These are phyloP conservation scores for Sarcophaga carnaria DNA, from an alignment of 2,888 invertebrate species.

Conservation along the genomic window DNA sequence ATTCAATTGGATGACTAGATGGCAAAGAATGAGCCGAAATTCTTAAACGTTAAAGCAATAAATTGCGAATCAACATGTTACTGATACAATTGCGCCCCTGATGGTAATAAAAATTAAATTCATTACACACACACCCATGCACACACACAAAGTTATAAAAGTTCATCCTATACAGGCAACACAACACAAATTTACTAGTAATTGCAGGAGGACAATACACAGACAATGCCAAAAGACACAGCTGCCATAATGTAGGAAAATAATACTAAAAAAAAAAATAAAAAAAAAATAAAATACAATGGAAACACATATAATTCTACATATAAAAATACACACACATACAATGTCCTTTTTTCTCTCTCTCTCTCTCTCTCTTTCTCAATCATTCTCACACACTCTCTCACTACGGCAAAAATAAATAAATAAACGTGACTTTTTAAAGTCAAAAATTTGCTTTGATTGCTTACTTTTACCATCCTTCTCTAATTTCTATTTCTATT, in stretches of 20 bases:
- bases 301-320: not conserved
- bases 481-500: too few relatives aligned
- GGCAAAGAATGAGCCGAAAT: not conserved
- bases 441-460: slow-evolving; percentile 57
- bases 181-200: not conserved
- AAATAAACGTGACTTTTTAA: slow-evolving; percentile 63
- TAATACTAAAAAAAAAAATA: not conserved
- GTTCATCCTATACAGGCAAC: not conserved
- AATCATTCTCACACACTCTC: too few relatives aligned
- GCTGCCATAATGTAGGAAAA: not conserved
- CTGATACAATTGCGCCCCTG: slow-evolving; percentile 60
- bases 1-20: slow-evolving; percentile 11
- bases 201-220: not conserved
- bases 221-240: not conserved
- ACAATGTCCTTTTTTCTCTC: too few relatives aligned
- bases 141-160: slow-evolving; percentile 1
- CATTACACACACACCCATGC: slow-evolving; percentile 38
- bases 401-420: slow-evolving; percentile 34
- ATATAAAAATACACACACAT: too few relatives aligned
- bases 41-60: slow-evolving; percentile 40
- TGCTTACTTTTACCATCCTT: slow-evolving; percentile 22
- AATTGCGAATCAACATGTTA: slow-evolving; percentile 53
- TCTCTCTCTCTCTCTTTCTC: too few relatives aligned
- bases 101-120: slow-evolving; percentile 66
- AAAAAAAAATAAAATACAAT: not conserved